These are phyloP conservation scores for Tenebrosternarchus preto DNA, from an alignment of 2,113 vertebrate species.

Conservation along the genomic window DNA sequence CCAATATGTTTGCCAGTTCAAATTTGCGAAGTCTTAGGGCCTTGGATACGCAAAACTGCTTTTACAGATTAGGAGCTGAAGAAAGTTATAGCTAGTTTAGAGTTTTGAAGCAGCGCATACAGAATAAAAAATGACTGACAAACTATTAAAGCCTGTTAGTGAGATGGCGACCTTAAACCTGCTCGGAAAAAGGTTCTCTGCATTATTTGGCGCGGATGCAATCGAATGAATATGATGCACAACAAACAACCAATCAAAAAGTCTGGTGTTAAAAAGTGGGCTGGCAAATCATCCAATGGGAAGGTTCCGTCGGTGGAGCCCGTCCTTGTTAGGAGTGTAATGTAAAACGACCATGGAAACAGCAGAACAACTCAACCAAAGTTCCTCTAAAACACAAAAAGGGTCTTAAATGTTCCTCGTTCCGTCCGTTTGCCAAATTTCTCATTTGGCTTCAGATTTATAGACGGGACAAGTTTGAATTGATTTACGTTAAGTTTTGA, in stretches of 20 bases:
- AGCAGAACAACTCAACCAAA: no score
- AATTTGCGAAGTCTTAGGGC: no score
- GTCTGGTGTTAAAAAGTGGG: neutral
- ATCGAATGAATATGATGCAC: constrained; percentile 1
- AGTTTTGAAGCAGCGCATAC: no score
- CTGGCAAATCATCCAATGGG: constrained; percentile 49
- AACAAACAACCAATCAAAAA: constrained; percentile 63
- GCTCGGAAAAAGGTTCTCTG: neutral
- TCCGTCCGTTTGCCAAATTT: no score
- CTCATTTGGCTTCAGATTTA: no score
- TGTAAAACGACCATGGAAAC: constrained; percentile 28
- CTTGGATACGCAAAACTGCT: neutral
- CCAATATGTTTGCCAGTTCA: no score
- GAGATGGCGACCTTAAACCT: no score
- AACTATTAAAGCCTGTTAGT: no score
- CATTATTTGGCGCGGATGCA: constrained; percentile 46
- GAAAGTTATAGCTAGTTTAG: neutral
- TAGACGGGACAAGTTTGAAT: no score
- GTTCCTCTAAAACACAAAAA: no score
- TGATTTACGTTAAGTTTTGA: no score
- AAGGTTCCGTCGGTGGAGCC: neutral
- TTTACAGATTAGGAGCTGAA: neutral
- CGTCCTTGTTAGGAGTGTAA: neutral
- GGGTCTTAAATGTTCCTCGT: neutral
- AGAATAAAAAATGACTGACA: neutral